phyloP scores from a whole-genome alignment of 2,888 invertebrate species.

The Phengaris alcon region DNA sequence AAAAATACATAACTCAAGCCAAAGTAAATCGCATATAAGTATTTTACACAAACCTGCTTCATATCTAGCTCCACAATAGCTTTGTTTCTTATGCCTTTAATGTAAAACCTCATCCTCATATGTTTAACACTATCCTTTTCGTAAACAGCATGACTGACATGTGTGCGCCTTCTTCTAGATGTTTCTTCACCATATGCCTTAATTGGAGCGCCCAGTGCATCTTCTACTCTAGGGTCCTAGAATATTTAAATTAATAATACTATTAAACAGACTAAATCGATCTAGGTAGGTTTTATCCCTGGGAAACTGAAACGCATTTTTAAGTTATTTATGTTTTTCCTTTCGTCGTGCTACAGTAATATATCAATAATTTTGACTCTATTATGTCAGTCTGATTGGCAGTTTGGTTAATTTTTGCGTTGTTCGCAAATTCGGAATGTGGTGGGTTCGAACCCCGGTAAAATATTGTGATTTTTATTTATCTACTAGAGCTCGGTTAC shows the following conservation, averaged over 20 bases:
- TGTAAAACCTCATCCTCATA: slow-evolving; percentile 93
- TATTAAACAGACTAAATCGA: background rate
- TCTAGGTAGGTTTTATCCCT: too few species aligned
- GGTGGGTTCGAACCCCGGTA: too few species aligned
- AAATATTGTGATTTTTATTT: too few species aligned
- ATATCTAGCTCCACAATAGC: slow-evolving; percentile 93
- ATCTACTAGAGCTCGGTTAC: too few species aligned
- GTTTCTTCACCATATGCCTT: slow-evolving; percentile 94
- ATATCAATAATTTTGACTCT: too few species aligned
- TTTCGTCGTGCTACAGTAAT: too few species aligned
- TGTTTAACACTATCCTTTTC: slow-evolving; percentile 86
- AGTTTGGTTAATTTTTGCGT: too few species aligned
- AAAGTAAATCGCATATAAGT: background rate
- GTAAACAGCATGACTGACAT: slow-evolving; percentile 89
- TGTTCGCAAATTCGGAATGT: too few species aligned
- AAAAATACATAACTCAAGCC: too few species aligned
- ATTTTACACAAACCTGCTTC: slow-evolving; percentile 81
- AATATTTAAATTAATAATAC: background rate
- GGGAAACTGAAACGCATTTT: too few species aligned
- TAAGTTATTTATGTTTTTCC: too few species aligned
- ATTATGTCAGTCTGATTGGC: too few species aligned
- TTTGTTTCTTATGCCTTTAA: slow-evolving; percentile 89
- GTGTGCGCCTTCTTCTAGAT: slow-evolving; percentile 88
- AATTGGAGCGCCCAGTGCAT: slow-evolving; percentile 93
- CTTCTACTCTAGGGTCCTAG: slow-evolving; percentile 85